Base-by-base conservation (phyloP, 2,888 invertebrate genomes). In the Drosophila bunnanda region DNA sequence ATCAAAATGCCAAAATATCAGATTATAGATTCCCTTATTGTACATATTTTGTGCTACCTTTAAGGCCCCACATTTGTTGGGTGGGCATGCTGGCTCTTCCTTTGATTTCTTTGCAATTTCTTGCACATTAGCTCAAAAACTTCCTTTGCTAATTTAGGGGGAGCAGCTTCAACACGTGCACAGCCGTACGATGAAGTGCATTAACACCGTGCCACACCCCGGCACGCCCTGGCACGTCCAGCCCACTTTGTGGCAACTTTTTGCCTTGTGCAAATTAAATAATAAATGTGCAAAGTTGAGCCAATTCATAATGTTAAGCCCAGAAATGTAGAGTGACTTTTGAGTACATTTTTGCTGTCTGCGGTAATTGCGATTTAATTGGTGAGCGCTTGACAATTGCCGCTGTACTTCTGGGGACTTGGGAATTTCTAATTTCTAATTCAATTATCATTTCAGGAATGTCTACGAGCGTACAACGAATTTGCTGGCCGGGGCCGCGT, bases 131-230 rank as follows among this genome's bases (percentile, higher is more conserved):
- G 76, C 76, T 72, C 71, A 70, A 73, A 25, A 84, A 78, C 62
- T 78, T 81, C 75, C 44, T 46, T 55, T 70, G 78, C 79, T 77
- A 81, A 78, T 81, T 79, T 78, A 65, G 70, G 68, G 43, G 50
- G 57, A 57, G 61, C 62, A 66, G 38, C 52, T 15, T 36, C 28
- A 34, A 54, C 43, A 48, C 60, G 54, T 55, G 28, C 41, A 12
- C 54, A 25, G 56, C 55, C 22, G 34, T 17, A 53, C 39, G 30
- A 30, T 43, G 44, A 57, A 69, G 67, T 66, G 70, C 60, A 82
- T 85, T 82, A 80, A 57, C 75, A 53, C 50, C 43, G 52, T 41
- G 52, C 22, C 46, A 53, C 36, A 41, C 50, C 46, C 30, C 20
- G 36, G 9, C 32, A 50, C 50, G 13, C 32, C 30, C 32, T 8